These are phyloP conservation scores for Pseudotriccus pelzelni DNA, from an alignment of 2,797 vertebrate genomes.

Conservation along the genomic window DNA sequence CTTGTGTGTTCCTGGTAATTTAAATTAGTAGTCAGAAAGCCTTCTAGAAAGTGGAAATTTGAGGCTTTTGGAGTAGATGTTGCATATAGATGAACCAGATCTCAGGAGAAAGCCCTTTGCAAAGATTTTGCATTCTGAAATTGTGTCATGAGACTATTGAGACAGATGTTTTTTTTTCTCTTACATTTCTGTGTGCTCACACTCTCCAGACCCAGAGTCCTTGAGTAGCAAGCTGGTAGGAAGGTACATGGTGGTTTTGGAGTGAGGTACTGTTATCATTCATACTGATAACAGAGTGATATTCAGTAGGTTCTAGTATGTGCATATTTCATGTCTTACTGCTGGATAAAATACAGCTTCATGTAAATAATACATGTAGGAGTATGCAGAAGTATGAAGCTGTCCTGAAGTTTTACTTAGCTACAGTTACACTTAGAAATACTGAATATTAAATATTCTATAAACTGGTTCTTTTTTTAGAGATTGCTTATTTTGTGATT, in stretches of 20 bases:
- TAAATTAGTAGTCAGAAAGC: not conserved
- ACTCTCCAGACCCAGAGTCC: not conserved
- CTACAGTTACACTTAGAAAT: not conserved
- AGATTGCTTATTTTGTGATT: not conserved
- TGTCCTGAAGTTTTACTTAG: not conserved
- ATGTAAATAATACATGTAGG: not conserved
- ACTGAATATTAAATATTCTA: not conserved
- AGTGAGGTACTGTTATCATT: not conserved
- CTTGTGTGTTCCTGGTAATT: not conserved
- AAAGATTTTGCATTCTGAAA: not conserved
- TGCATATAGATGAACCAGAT: not conserved
- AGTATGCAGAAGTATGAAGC: not conserved
- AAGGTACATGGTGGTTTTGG: not conserved
- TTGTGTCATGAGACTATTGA: not conserved
- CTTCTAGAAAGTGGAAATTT: not conserved
- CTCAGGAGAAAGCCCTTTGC: not conserved
- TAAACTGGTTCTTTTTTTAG: not conserved
- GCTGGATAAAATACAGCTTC: not conserved
- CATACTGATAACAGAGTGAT: not conserved
- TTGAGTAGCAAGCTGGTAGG: not conserved
- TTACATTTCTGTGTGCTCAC: not conserved
- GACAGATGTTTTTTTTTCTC: rapidly evolving
- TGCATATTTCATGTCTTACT: not conserved
- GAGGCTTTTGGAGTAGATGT: not conserved
- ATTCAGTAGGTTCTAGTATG: not conserved